Conservation (phyloP, 2,113 vertebrate species). For the Gavia stellata region DNA sequence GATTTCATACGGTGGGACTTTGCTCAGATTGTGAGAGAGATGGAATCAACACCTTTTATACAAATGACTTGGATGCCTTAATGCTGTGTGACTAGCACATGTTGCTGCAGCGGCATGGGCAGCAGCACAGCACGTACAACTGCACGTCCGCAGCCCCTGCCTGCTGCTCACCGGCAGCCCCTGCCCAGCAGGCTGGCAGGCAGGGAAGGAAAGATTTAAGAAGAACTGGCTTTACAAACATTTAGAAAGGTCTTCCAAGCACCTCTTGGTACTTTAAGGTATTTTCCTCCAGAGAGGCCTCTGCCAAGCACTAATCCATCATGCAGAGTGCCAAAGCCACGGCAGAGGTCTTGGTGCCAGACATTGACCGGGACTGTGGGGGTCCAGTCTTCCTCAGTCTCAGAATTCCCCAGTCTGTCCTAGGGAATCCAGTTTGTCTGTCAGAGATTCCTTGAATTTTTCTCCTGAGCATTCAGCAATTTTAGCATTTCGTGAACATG, state of each 20-base stretch:
- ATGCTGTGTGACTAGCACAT: rapidly evolving
- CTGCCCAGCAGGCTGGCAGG: not conserved
- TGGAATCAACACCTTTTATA: not conserved
- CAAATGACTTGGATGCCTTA: not conserved
- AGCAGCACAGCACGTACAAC: rapidly evolving
- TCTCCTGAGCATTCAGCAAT: not conserved
- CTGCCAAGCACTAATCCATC: rapidly evolving
- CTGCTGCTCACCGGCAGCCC: not conserved
- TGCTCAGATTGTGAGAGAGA: not conserved
- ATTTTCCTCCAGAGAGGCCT: not conserved
- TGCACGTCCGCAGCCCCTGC: not conserved
- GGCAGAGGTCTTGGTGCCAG: not conserved
- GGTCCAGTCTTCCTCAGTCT: not conserved
- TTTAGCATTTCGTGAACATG: not conserved
- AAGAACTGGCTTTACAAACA: not conserved
- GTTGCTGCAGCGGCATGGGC: not conserved
- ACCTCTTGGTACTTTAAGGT: not conserved
- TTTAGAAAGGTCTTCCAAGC: not conserved
- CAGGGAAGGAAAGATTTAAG: not conserved
- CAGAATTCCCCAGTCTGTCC: not conserved
- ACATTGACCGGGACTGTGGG: not conserved
- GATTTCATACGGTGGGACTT: not conserved
- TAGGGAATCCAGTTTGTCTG: not conserved
- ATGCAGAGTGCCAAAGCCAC: not conserved
- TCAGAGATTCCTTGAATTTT: not conserved